These are phyloP conservation scores for Nasonia oneida DNA, from an alignment of 2,888 invertebrate species.

Conservation along the genomic window DNA sequence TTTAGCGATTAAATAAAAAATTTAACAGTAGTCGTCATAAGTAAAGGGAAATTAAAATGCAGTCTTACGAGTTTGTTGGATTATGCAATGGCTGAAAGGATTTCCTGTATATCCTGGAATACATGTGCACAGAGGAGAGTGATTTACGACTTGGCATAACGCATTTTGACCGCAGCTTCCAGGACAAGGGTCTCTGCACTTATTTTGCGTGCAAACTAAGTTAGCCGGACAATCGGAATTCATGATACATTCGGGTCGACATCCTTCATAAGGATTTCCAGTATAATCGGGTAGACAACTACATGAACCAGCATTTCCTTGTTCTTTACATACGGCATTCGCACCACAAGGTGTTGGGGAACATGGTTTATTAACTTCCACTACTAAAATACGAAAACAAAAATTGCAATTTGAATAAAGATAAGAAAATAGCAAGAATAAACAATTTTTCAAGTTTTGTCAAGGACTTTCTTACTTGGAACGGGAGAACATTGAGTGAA, in stretches of 20 bases:
- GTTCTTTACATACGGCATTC: constrained; percentile 80
- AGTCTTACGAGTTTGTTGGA: constrained; percentile 78
- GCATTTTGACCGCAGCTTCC: constrained; percentile 81
- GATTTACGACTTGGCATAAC: constrained; percentile 74
- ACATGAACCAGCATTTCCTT: constrained; percentile 81
- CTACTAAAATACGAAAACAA: constrained; percentile 22
- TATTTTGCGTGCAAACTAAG: constrained; percentile 81
- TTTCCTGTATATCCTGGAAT: constrained; percentile 78
- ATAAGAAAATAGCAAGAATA: background rate
- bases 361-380: constrained; percentile 60
- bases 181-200: constrained; percentile 82
- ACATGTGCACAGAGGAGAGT: constrained; percentile 78
- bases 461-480: constrained; percentile 43
- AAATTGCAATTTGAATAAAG: background rate
- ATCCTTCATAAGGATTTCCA: constrained; percentile 83
- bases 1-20: constrained; percentile 72
- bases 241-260: constrained; percentile 82
- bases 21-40: background rate
- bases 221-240: constrained; percentile 82
- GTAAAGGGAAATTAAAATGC: background rate
- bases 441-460: background rate
- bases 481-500: constrained; percentile 84
- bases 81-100: constrained; percentile 70
- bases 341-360: constrained; percentile 80
- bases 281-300: constrained; percentile 80